These are phyloP conservation scores for Adoxophyes honmai DNA, from an alignment of 1,140 invertebrate species.

Conservation along the genomic window DNA sequence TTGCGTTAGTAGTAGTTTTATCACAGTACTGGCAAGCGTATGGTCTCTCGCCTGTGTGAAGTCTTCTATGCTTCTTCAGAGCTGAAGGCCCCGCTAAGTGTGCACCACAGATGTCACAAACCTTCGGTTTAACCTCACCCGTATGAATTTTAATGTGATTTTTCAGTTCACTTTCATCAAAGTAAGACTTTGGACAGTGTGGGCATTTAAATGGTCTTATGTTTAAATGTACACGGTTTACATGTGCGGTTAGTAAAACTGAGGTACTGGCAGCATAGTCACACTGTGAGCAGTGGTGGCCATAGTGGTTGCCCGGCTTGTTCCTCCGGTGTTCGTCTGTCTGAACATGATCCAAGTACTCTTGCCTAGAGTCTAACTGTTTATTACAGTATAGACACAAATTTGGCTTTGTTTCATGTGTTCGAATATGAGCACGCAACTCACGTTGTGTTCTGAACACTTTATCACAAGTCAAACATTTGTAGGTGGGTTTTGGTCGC, in stretches of 20 bases:
- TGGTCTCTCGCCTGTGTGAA: constrained; percentile 1
- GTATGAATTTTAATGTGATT: constrained; percentile 1
- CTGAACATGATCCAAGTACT: not conserved
- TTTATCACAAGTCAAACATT: constrained; percentile 1
- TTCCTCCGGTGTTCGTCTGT: not conserved
- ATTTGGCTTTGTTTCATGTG: constrained; percentile 4
- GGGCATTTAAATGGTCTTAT: not conserved
- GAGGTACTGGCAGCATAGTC: not conserved
- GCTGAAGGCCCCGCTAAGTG: not conserved
- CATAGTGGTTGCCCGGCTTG: not conserved
- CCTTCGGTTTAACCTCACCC: not conserved
- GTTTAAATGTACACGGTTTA: constrained; percentile 3
- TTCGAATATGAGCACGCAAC: not conserved
- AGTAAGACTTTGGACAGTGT: not conserved
- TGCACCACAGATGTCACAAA: not conserved
- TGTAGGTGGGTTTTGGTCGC: not conserved
- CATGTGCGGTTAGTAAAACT: not conserved
- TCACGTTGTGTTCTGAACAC: not conserved
- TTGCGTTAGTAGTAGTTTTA: not conserved
- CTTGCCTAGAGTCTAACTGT: constrained; percentile 2
- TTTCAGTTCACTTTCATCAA: not conserved
- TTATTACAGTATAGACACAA: constrained; percentile 1
- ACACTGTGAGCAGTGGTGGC: not conserved
- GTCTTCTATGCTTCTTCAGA: constrained; percentile 1
- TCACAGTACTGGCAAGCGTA: not conserved